phyloP scores from a whole-genome alignment of 2,797 vertebrate genomes.

The Rhinoraja longicauda region DNA sequence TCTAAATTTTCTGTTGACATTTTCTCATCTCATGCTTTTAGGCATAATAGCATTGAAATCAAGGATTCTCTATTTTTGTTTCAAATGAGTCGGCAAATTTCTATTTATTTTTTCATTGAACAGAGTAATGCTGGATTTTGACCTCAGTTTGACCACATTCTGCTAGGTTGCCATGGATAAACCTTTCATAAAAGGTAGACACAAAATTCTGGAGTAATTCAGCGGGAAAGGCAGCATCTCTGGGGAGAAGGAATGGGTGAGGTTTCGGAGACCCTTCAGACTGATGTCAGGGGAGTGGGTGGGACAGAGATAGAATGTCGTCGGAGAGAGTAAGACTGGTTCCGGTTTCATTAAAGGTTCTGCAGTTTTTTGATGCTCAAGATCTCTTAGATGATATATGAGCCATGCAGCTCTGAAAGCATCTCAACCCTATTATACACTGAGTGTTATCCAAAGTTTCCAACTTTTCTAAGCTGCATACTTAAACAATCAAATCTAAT shows the following conservation, averaged over 20 bases:
- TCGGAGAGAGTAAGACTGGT: too few relatives aligned
- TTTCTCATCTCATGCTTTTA: not conserved
- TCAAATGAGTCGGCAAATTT: not conserved
- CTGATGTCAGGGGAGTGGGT: too few relatives aligned
- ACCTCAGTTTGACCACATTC: not conserved
- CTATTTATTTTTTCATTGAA: not conserved
- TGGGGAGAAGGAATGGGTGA: too few relatives aligned
- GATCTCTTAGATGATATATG: not conserved
- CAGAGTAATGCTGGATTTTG: not conserved
- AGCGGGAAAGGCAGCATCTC: too few relatives aligned
- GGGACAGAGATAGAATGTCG: too few relatives aligned
- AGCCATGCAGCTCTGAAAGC: not conserved
- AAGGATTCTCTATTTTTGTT: not conserved
- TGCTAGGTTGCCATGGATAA: not conserved
- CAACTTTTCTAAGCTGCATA: not conserved
- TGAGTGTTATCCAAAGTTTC: not conserved
- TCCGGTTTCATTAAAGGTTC: not conserved
- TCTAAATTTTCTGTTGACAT: not conserved
- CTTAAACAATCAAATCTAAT: not conserved
- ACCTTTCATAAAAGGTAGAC: too few relatives aligned
- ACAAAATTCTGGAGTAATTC: too few relatives aligned
- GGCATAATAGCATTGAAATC: not conserved
- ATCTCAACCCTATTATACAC: not conserved
- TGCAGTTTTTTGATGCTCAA: not conserved
- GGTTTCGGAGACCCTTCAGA: too few relatives aligned